Evolutionary conservation across 2,888 invertebrate genomes (phyloP).

Genomic region (Gandaritis pyraliata): DNA sequence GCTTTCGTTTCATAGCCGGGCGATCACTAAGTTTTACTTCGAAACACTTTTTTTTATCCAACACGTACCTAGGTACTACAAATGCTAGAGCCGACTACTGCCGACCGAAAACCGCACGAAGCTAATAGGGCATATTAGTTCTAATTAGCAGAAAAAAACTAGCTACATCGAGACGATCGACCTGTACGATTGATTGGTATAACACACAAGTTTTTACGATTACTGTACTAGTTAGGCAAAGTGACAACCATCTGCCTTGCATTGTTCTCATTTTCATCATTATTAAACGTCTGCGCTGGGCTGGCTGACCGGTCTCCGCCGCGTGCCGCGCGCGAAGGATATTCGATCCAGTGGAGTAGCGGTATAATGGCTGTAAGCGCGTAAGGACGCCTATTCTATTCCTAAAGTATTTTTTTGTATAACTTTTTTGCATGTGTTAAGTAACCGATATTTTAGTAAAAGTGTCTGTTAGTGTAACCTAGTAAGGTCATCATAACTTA

Average conservation of each 20-base stretch:
- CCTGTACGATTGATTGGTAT: slow-evolving; percentile 9
- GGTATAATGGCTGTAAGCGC: slow-evolving; percentile 7
- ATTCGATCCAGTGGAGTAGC: slow-evolving; percentile 16
- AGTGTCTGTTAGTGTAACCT: background rate
- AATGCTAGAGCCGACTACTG: background rate
- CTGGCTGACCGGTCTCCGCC: slow-evolving; percentile 12
- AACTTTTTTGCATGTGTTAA: too few species aligned
- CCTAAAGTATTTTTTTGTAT: background rate
- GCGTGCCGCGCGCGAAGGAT: slow-evolving; percentile 6
- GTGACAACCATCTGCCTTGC: slow-evolving; percentile 19
- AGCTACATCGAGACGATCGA: slow-evolving; percentile 3
- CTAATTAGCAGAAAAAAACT: slow-evolving; percentile 10
- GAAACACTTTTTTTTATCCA: slow-evolving; percentile 3
- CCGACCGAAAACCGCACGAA: background rate
- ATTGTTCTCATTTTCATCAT: slow-evolving; percentile 24
- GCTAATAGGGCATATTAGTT: background rate
- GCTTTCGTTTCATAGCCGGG: slow-evolving; percentile 65
- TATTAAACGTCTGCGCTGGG: slow-evolving; percentile 20
- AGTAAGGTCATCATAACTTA: background rate
- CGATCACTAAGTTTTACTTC: slow-evolving; percentile 45
- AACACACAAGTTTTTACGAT: slow-evolving; percentile 15
- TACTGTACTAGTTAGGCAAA: slow-evolving; percentile 14
- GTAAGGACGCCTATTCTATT: slow-evolving; percentile 14
- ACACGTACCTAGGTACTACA: too few species aligned
- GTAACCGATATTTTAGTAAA: background rate